Evolutionary conservation across 2,888 invertebrate genomes (phyloP).

Genomic region (Drosophila tripunctata): DNA sequence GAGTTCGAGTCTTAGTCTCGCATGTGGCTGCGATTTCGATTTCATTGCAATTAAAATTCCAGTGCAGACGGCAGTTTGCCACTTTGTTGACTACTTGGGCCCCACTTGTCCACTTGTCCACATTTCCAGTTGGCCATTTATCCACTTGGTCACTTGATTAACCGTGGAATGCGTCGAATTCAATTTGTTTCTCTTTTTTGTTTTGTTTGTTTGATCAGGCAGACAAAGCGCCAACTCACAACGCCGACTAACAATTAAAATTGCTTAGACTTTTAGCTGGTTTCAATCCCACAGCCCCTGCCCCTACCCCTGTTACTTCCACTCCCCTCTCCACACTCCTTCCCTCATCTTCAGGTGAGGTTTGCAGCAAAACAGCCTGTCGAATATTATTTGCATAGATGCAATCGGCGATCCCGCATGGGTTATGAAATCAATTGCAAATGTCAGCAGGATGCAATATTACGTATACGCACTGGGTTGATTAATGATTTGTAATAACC

Average conservation of each 20-base stretch:
- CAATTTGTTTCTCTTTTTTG: slow-evolving; percentile 62
- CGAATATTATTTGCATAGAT: slow-evolving; percentile 63
- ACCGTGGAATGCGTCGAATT: slow-evolving; percentile 71
- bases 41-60: slow-evolving; percentile 77
- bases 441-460: slow-evolving; percentile 46
- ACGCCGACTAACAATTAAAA: slow-evolving; percentile 67
- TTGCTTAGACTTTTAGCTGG: slow-evolving; percentile 37
- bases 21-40: slow-evolving; percentile 59
- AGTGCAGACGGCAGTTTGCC: slow-evolving; percentile 40
- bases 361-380: slow-evolving; percentile 54
- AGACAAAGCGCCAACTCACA: slow-evolving; percentile 38
- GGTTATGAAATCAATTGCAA: slow-evolving; percentile 66
- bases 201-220: slow-evolving; percentile 32
- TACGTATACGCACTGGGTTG: slow-evolving; percentile 9
- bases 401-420: slow-evolving; percentile 40
- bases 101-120: slow-evolving; percentile 12
- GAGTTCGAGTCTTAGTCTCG: slow-evolving; percentile 7
- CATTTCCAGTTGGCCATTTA: slow-evolving; percentile 15
- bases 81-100: slow-evolving; percentile 25
- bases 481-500: not conserved
- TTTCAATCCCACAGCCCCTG: slow-evolving; percentile 6
- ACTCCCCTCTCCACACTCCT: not conserved
- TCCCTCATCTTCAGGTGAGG: slow-evolving; percentile 10
- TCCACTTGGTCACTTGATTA: slow-evolving; percentile 47
- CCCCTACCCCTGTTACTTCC: too few relatives aligned